Percentiles rank a stretch among this genome's conserved stretches.
These are phyloP conservation scores for Leiothrix lutea DNA, from an alignment of 2,113 vertebrate species.

Conservation along the genomic window DNA sequence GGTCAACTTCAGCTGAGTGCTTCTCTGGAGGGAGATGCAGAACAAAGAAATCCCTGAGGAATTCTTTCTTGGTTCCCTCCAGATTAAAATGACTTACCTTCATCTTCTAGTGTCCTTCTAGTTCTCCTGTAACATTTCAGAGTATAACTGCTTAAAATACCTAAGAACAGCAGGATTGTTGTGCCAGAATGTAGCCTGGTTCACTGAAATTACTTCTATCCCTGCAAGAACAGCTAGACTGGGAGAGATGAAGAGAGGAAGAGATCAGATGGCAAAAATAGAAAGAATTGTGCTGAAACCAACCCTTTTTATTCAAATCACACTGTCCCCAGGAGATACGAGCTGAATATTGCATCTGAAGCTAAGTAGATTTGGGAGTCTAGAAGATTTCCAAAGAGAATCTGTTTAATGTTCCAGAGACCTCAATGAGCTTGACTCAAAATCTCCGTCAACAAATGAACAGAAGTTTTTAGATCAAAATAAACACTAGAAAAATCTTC, in stretches of 20 bases:
- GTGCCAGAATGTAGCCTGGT: background rate
- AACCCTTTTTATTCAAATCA: background rate
- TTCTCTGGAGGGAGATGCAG: background rate
- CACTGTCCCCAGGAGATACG: background rate
- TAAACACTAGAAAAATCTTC: background rate
- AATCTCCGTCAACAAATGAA: conserved; percentile 21
- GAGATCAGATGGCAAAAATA: conserved; percentile 16
- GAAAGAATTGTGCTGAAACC: background rate
- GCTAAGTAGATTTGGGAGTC: background rate
- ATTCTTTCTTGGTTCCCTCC: background rate
- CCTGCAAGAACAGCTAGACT: background rate
- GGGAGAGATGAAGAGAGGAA: background rate
- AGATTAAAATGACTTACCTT: background rate
- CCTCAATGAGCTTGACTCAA: background rate
- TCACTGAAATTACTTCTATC: background rate
- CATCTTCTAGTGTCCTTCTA: background rate
- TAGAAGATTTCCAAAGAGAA: conserved; percentile 8
- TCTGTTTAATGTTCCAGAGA: conserved; percentile 11
- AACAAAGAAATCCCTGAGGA: background rate
- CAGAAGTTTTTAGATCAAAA: background rate
- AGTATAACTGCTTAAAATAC: background rate
- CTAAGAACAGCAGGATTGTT: background rate
- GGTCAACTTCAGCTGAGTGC: background rate
- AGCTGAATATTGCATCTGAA: background rate
- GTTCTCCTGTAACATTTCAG: background rate